Evolutionary conservation across 1,140 invertebrate genomes (phyloP), one percentile per base, ranked within the genome.

Genomic region (Scaptomyza pallida): DNA sequence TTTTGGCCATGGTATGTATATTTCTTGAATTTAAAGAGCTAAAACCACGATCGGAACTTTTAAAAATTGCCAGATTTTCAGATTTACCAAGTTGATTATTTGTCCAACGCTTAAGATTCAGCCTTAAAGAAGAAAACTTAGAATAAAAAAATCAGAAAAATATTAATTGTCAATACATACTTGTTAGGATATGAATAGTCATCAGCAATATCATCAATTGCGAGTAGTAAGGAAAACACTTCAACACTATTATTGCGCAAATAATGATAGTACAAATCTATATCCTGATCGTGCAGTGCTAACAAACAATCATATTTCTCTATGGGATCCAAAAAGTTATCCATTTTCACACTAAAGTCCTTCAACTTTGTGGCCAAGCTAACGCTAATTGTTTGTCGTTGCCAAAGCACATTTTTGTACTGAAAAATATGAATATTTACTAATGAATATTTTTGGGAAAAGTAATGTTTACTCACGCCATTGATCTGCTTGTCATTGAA

Each of bases 181-280:
- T 43, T 35, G 9, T 10, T 60, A 21, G 0, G 19, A 60, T n/a
- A 12, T 23, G 12, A 48, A 33, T 15, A 26, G 0, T 40, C n/a
- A 35, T 1, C 19, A 41, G n/a, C 4, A 15, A 26, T 6, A 2
- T 23, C 35, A 33, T 17, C 37, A 33, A 63, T 12, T 2, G 33
- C 21, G 41, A 8, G 15, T 2, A 67, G 4, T n/a, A 67, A 10
- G 8, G 51, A 37, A 12, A 67, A n/a, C 3, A 54, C 9, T 41
- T 72, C 30, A 6, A 16, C 1, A 3, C 9, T 3, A 30, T 47
- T 59, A n/a, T 47, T 9, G 12, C 16, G 47, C 37, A 65, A 10
- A 17, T 59, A 71, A 30, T 23, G 30, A 12, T 65, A 45, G 41
- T 65, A 59, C 5, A 71, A 8, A 26, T 56, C 37, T 6, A 16